These are phyloP conservation scores for Zalophus californianus DNA, from an alignment of 2,797 vertebrate genomes.

Conservation along the genomic window DNA sequence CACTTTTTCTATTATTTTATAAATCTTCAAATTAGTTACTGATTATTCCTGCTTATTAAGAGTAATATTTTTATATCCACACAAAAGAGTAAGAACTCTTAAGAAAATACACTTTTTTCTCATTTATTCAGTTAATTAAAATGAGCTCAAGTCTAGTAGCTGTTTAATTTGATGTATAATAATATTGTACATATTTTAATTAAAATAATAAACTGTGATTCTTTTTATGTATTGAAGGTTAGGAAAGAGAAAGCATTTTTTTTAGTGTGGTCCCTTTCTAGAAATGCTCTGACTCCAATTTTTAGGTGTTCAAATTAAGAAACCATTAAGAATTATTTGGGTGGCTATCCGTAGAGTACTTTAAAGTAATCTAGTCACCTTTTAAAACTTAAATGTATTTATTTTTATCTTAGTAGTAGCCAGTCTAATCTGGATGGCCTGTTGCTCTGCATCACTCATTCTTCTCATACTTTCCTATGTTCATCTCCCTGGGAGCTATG, in stretches of 20 bases:
- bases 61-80: conserved; percentile 42
- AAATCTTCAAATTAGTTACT: conserved; percentile 28
- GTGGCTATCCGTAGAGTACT: conserved; percentile 38
- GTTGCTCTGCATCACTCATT: conserved; percentile 55
- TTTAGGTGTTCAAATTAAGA: conserved; percentile 66
- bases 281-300: conserved; percentile 23
- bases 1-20: conserved; percentile 38
- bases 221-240: conserved; percentile 33
- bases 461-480: conserved; percentile 71
- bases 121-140: conserved; percentile 52
- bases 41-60: conserved; percentile 42
- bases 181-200: conserved; percentile 13
- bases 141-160: conserved; percentile 15
- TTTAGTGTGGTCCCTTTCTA: conserved; percentile 15
- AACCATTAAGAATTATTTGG: conserved; percentile 53
- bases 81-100: neutral
- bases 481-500: conserved; percentile 72
- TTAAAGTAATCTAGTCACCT: conserved; percentile 69
- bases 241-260: neutral
- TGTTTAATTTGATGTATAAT: conserved; percentile 19
- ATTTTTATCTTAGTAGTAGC: conserved; percentile 77
- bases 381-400: conserved; percentile 79
- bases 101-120: conserved; percentile 36
- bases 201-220: conserved; percentile 3
- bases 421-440: conserved; percentile 60